Percentiles rank a stretch among this genome's conserved stretches.
These are phyloP conservation scores for Herpetotheres cachinnans DNA, from an alignment of 2,113 vertebrate genomes.

Conservation along the genomic window DNA sequence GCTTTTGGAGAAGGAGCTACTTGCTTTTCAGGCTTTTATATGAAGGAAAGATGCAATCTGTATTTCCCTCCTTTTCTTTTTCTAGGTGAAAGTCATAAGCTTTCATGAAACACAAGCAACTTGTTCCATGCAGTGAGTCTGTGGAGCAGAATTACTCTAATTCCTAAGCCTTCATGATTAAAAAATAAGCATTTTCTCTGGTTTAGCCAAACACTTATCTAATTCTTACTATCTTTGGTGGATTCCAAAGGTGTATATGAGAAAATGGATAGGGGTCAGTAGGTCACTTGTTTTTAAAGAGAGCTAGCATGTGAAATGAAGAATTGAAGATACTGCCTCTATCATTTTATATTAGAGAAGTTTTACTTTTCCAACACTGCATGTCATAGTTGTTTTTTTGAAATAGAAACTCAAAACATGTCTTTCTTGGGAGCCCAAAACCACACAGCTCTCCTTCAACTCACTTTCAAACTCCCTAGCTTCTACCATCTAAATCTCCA, in stretches of 20 bases:
- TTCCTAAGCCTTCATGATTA: neutral
- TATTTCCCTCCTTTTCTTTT: neutral
- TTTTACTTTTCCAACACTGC: neutral
- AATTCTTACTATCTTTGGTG: neutral
- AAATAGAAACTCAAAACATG: neutral
- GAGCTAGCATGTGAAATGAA: neutral
- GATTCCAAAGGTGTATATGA: neutral
- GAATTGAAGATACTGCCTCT: neutral
- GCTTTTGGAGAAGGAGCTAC: neutral
- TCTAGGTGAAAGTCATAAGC: neutral
- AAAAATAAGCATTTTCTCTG: neutral
- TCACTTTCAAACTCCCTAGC: neutral
- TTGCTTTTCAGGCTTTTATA: neutral
- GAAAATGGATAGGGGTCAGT: neutral
- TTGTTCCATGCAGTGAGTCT: neutral
- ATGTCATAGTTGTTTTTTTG: neutral
- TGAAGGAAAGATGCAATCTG: neutral
- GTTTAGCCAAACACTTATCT: neutral
- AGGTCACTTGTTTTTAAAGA: neutral
- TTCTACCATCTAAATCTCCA: neutral
- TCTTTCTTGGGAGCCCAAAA: neutral
- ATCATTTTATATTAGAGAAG: neutral
- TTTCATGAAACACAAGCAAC: neutral
- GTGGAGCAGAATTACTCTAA: neutral
- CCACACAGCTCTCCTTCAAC: neutral